Evolutionary conservation across 2,113 vertebrate species (phyloP).

Genomic region (Meles meles): DNA sequence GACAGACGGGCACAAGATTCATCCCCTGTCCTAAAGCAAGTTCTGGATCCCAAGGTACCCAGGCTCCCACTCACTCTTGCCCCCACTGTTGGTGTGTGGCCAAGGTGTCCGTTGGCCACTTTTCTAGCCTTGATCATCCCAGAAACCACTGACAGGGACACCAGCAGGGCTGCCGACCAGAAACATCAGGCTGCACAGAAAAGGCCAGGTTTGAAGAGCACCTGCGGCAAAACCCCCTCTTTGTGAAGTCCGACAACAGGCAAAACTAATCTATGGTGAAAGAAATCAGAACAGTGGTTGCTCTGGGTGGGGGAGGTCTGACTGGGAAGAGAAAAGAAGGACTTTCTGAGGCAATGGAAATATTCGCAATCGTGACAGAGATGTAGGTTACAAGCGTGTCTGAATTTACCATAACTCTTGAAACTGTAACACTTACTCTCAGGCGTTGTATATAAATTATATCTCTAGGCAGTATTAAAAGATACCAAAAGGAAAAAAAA

Average conservation of each 20-base stretch:
- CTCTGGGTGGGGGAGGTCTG: background rate
- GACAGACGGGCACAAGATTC: background rate
- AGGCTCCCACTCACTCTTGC: background rate
- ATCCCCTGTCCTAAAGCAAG: background rate
- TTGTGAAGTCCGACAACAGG: background rate
- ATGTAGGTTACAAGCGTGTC: background rate
- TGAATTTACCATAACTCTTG: background rate
- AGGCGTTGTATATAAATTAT: background rate
- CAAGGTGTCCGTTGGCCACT: background rate
- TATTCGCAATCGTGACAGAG: background rate
- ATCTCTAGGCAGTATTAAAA: background rate
- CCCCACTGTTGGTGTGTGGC: background rate
- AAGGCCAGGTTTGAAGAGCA: background rate
- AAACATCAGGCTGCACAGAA: background rate
- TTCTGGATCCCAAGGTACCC: background rate
- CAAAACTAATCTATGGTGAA: background rate
- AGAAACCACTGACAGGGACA: background rate
- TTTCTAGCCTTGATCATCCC: background rate
- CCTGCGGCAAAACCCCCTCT: background rate
- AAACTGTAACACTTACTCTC: background rate
- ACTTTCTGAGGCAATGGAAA: background rate
- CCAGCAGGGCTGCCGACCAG: background rate
- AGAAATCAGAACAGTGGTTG: background rate
- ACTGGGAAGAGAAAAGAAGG: background rate
- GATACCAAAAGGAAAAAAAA: background rate